These are phyloP conservation scores for Microcebus lehilahytsara DNA, from an alignment of 2,113 vertebrate genomes.

Conservation along the genomic window DNA sequence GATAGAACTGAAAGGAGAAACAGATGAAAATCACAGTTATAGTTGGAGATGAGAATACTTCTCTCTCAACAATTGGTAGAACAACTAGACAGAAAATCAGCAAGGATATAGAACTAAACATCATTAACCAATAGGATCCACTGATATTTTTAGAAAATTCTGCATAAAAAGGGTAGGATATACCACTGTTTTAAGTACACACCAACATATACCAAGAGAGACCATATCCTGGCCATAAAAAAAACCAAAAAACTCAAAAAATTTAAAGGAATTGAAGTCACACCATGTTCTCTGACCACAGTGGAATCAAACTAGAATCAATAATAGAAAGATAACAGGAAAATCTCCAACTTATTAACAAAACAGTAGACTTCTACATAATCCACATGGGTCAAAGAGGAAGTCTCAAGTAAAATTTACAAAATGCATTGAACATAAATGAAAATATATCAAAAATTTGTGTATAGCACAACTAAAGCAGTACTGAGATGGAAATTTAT, in stretches of 20 bases:
- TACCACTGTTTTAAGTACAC: background rate
- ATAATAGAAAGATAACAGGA: background rate
- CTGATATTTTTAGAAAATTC: background rate
- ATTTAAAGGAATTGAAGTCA: background rate
- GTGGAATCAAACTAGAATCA: background rate
- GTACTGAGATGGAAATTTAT: too few species aligned
- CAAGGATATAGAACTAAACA: background rate
- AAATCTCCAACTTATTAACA: too few species aligned
- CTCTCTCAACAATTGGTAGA: background rate
- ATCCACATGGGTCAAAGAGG: too few species aligned
- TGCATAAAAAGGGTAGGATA: background rate
- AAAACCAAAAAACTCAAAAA: background rate
- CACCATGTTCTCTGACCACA: background rate
- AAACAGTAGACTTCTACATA: too few species aligned
- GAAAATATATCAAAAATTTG: background rate
- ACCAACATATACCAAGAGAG: background rate
- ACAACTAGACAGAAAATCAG: background rate
- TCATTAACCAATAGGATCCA: background rate
- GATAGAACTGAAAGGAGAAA: background rate
- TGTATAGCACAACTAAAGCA: too few species aligned
- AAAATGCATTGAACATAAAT: background rate
- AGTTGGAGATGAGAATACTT: background rate
- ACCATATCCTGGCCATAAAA: background rate
- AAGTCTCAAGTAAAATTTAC: background rate
- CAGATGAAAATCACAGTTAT: background rate